Conservation (phyloP, 2,797 vertebrate species). For the Octomys mimax region DNA sequence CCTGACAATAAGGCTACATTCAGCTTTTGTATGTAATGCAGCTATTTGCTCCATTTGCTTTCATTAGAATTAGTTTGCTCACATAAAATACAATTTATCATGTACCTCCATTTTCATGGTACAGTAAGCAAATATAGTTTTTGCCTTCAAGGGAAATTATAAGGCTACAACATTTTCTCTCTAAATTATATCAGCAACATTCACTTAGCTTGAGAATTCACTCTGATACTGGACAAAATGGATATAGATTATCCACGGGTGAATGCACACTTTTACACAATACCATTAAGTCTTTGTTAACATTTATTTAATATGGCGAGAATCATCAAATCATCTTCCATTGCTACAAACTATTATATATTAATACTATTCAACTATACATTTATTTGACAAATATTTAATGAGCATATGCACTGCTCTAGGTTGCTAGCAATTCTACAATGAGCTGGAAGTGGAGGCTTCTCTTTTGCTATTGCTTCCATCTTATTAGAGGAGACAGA, state of each 20-base stretch:
- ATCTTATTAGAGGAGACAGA: background rate
- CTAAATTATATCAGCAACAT: slow-evolving; percentile 57
- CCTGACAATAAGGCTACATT: slow-evolving; percentile 60
- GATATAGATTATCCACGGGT: background rate
- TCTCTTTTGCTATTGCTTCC: background rate
- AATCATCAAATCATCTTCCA: slow-evolving; percentile 29
- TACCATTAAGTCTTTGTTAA: slow-evolving; percentile 24
- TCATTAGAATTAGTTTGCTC: slow-evolving; percentile 64
- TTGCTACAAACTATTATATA: slow-evolving; percentile 22
- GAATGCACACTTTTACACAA: slow-evolving; percentile 5
- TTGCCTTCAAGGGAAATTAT: slow-evolving; percentile 9
- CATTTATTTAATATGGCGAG: background rate
- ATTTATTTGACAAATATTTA: slow-evolving; percentile 32
- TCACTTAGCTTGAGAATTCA: slow-evolving; percentile 58
- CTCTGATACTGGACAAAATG: slow-evolving; percentile 36
- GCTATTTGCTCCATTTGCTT: slow-evolving; percentile 59
- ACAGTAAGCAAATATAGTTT: slow-evolving; percentile 55
- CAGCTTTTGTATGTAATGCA: slow-evolving; percentile 47
- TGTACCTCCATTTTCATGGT: slow-evolving; percentile 29
- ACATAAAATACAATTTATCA: slow-evolving; percentile 53
- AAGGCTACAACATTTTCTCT: slow-evolving; percentile 24
- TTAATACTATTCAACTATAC: background rate
- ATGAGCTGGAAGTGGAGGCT: background rate
- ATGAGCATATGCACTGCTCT: background rate
- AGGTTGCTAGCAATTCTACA: background rate